These are phyloP conservation scores for Marcusenius ussheri DNA, from an alignment of 2,113 vertebrate genomes.

Conservation along the genomic window DNA sequence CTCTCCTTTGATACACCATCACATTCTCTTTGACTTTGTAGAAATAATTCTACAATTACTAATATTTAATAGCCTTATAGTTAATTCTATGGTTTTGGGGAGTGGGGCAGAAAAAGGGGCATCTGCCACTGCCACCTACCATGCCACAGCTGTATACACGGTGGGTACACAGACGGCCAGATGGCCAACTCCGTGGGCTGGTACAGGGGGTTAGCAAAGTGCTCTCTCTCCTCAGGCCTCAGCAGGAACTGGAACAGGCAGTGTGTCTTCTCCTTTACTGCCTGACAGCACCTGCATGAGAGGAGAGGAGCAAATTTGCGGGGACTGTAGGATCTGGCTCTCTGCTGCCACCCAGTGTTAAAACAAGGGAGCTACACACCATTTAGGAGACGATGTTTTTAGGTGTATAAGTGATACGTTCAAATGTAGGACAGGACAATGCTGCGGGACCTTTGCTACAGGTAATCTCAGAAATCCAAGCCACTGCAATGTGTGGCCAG, in stretches of 20 bases:
- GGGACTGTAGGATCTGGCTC: neutral
- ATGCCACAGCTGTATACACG: constrained; percentile 75
- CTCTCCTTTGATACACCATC: neutral
- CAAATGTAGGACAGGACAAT: neutral
- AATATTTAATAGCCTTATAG: neutral
- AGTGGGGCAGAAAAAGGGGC: neutral
- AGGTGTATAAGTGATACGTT: neutral
- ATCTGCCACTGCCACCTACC: constrained; percentile 55
- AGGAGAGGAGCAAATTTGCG: neutral
- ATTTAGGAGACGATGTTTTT: neutral
- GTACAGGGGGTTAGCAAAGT: constrained; percentile 66
- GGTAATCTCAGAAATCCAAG: neutral
- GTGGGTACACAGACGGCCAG: constrained; percentile 79
- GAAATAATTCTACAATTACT: neutral
- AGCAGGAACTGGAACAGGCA: constrained; percentile 72
- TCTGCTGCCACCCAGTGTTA: neutral
- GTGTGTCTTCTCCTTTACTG: constrained; percentile 66
- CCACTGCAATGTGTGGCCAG: neutral
- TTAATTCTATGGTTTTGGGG: neutral
- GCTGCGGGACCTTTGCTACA: neutral
- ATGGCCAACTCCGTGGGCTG: constrained; percentile 59
- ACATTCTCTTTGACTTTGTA: neutral
- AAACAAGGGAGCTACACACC: constrained; percentile 5
- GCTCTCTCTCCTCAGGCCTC: constrained; percentile 41
- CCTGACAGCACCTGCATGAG: constrained; percentile 54